Percentiles rank a stretch among this genome's conserved stretches.
These are phyloP conservation scores for Andrena haemorrhoa DNA, from an alignment of 2,888 invertebrate genomes.

Conservation along the genomic window DNA sequence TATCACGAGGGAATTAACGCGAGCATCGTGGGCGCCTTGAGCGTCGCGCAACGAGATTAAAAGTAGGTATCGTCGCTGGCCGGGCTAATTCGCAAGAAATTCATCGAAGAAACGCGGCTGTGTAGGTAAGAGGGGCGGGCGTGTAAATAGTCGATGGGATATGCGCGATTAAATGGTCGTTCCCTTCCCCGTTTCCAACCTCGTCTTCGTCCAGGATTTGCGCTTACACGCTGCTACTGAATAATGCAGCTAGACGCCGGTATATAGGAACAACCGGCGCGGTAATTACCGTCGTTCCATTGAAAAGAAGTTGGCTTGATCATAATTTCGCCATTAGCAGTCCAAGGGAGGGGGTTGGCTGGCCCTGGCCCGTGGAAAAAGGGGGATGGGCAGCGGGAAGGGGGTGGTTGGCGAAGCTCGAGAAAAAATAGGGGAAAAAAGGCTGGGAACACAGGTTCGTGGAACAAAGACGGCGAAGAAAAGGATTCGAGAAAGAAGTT, in stretches of 20 bases:
- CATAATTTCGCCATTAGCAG: constrained; percentile 76
- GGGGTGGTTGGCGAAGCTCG: too few relatives aligned
- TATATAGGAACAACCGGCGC: constrained; percentile 69
- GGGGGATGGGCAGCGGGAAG: constrained; percentile 1
- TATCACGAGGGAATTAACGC: background rate
- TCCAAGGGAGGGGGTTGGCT: constrained; percentile 9
- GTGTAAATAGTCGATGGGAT: constrained; percentile 36
- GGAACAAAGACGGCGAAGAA: constrained; percentile 13
- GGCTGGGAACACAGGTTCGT: background rate
- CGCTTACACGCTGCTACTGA: constrained; percentile 67
- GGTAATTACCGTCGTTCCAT: constrained; percentile 77
- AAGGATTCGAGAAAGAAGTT: constrained; percentile 9
- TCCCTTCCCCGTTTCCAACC: constrained; percentile 21
- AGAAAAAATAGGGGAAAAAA: background rate
- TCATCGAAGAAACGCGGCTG: background rate
- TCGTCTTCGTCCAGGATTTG: constrained; percentile 21
- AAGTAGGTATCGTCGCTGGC: background rate
- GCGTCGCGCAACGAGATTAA: background rate
- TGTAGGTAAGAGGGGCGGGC: background rate
- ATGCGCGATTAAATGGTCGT: constrained; percentile 65
- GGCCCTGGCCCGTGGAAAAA: constrained; percentile 8
- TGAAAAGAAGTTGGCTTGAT: constrained; percentile 76
- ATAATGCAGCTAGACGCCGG: constrained; percentile 72
- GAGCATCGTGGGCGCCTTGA: background rate
- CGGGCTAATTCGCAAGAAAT: constrained; percentile 12